A percentile compares a stretch with the other conserved stretches of the same genome.
These are phyloP conservation scores for Microdon myrmicae DNA, from an alignment of 2,888 invertebrate species.

Conservation along the genomic window DNA sequence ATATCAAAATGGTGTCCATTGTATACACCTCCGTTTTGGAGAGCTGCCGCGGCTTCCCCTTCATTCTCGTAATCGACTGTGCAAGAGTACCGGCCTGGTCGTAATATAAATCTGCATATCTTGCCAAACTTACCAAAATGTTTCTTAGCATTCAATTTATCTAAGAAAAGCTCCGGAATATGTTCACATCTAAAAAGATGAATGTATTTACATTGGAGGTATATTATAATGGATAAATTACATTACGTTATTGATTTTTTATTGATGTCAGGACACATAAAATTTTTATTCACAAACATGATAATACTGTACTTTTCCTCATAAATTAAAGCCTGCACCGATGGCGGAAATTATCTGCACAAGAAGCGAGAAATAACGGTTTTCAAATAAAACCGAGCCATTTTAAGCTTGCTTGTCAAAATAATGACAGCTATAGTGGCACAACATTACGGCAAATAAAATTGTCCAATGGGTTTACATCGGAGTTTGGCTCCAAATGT, in stretches of 20 bases:
- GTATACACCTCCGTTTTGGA: constrained; percentile 72
- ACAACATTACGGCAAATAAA: too few relatives aligned
- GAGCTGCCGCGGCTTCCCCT: constrained; percentile 71
- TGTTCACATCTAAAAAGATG: constrained; percentile 70
- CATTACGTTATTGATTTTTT: constrained; percentile 59
- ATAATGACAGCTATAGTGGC: too few relatives aligned
- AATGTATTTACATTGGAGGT: not conserved
- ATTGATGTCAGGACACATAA: too few relatives aligned
- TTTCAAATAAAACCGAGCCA: too few relatives aligned
- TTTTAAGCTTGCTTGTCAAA: too few relatives aligned
- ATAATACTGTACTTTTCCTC: too few relatives aligned
- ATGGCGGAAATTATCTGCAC: too few relatives aligned
- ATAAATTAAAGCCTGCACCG: too few relatives aligned
- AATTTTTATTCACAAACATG: constrained; percentile 32
- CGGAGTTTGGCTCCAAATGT: too few relatives aligned
- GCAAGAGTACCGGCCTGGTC: constrained; percentile 74
- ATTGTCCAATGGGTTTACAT: too few relatives aligned
- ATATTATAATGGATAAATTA: not conserved
- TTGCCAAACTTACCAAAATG: constrained; percentile 80
- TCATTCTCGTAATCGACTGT: constrained; percentile 76
- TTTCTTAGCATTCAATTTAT: constrained; percentile 72
- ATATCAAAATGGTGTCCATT: constrained; percentile 74
- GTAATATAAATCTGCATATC: constrained; percentile 74
- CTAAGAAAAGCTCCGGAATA: constrained; percentile 74
- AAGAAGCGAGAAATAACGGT: too few relatives aligned